These are phyloP conservation scores for Dione vanillae DNA, from an alignment of 2,888 invertebrate genomes.

Conservation along the genomic window DNA sequence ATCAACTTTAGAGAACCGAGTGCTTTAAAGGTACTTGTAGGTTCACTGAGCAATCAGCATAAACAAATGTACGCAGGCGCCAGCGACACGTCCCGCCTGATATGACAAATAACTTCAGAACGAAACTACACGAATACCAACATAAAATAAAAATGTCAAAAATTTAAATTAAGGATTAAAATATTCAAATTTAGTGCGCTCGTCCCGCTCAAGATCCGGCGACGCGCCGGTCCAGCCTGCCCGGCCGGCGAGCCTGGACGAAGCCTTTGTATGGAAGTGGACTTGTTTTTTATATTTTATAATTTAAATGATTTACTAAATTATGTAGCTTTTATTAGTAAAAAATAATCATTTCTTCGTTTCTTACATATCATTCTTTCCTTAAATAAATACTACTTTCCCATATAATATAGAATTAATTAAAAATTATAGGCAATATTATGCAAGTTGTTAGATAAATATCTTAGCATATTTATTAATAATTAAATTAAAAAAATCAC, in stretches of 20 bases:
- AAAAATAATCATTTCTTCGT: too few species aligned
- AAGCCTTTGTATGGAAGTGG: slow-evolving; percentile 55
- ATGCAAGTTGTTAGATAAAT: too few species aligned
- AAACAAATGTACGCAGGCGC: slow-evolving; percentile 61
- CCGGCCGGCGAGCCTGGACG: slow-evolving; percentile 48
- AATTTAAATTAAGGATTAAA: slow-evolving; percentile 85
- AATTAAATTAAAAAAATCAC: too few species aligned
- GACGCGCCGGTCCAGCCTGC: slow-evolving; percentile 56
- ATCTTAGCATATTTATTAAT: neutral
- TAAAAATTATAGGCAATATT: neutral
- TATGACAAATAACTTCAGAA: slow-evolving; percentile 84
- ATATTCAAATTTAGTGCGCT: slow-evolving; percentile 84
- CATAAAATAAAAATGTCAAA: slow-evolving; percentile 85
- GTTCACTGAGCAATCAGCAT: slow-evolving; percentile 34
- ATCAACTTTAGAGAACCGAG: neutral
- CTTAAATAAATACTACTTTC: too few species aligned
- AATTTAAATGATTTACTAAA: neutral
- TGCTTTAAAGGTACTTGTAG: neutral
- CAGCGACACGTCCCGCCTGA: slow-evolving; percentile 70
- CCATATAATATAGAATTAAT: neutral
- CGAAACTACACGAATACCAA: slow-evolving; percentile 83
- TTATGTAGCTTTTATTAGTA: neutral
- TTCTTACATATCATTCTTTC: too few species aligned
- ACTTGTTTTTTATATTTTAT: slow-evolving; percentile 41
- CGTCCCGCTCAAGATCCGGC: slow-evolving; percentile 66